Evolutionary conservation across 2,113 vertebrate genomes (phyloP).

Genomic region (Electrona antarctica): DNA sequence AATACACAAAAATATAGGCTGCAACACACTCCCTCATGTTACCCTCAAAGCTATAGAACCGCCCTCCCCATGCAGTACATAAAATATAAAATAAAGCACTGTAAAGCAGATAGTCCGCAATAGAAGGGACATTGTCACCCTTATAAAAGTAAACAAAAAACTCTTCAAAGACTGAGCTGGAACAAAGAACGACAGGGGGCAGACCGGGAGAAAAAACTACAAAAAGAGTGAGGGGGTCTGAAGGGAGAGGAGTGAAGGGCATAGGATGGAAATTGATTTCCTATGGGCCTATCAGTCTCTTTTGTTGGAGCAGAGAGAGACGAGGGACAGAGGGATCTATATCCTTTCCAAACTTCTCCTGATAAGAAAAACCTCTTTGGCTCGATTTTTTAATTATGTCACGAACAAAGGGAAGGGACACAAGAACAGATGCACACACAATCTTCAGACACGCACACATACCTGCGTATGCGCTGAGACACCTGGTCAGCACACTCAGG

Average conservation of each 20-base stretch:
- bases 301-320: background rate
- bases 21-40: too few relatives aligned
- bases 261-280: background rate
- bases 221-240: background rate
- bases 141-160: background rate
- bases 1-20: too few relatives aligned
- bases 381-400: background rate
- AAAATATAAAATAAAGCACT: too few relatives aligned
- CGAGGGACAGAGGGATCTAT: background rate
- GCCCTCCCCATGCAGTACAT: too few relatives aligned
- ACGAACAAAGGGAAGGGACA: background rate
- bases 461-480: slow-evolving; percentile 91
- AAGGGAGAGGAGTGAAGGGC: background rate
- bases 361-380: background rate
- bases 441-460: slow-evolving; percentile 9
- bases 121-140: background rate
- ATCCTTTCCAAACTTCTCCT: background rate
- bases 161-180: background rate
- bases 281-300: background rate
- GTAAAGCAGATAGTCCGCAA: too few relatives aligned
- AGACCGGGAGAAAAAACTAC: background rate
- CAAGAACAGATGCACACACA: background rate
- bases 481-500: slow-evolving; percentile 88
- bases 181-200: background rate
- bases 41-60: too few relatives aligned